These are phyloP conservation scores for Bombus pyrosoma DNA, from an alignment of 1,140 invertebrate species.

Conservation along the genomic window DNA sequence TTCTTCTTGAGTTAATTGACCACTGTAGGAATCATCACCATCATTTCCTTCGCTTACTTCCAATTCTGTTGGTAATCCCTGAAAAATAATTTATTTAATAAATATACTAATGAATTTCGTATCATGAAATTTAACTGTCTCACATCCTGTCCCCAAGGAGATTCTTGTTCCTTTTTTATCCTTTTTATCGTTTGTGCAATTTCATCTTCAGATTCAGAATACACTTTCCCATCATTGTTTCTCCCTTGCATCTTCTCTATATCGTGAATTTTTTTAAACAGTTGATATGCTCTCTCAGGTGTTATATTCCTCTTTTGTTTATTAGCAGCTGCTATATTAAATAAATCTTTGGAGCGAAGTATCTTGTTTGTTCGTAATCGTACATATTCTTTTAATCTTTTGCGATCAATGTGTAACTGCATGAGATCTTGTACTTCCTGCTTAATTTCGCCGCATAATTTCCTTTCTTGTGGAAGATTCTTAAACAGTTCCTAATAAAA, in stretches of 20 bases:
- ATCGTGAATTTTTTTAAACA: slow-evolving; percentile 81
- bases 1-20: slow-evolving; percentile 75
- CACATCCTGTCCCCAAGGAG: slow-evolving; percentile 77
- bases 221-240: slow-evolving; percentile 74
- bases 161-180: slow-evolving; percentile 78
- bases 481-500: slow-evolving; percentile 76
- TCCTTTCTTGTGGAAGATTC: slow-evolving; percentile 79
- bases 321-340: slow-evolving; percentile 80
- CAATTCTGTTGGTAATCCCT: slow-evolving; percentile 74
- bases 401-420: slow-evolving; percentile 78
- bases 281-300: slow-evolving; percentile 81
- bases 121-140: background rate
- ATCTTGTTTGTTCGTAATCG: slow-evolving; percentile 78
- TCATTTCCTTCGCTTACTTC: slow-evolving; percentile 76
- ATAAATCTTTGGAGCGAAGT: slow-evolving; percentile 80
- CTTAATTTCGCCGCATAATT: slow-evolving; percentile 78
- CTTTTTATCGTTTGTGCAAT: slow-evolving; percentile 77
- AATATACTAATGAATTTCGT: background rate
- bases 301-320: slow-evolving; percentile 81
- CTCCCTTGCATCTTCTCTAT: slow-evolving; percentile 79
- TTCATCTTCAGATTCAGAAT: slow-evolving; percentile 82
- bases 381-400: slow-evolving; percentile 79
- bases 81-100: slow-evolving; percentile 28
- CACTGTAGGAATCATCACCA: slow-evolving; percentile 75
- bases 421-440: slow-evolving; percentile 80